These are phyloP conservation scores for Sapajus apella DNA, from an alignment of 2,113 vertebrate species.

Conservation along the genomic window DNA sequence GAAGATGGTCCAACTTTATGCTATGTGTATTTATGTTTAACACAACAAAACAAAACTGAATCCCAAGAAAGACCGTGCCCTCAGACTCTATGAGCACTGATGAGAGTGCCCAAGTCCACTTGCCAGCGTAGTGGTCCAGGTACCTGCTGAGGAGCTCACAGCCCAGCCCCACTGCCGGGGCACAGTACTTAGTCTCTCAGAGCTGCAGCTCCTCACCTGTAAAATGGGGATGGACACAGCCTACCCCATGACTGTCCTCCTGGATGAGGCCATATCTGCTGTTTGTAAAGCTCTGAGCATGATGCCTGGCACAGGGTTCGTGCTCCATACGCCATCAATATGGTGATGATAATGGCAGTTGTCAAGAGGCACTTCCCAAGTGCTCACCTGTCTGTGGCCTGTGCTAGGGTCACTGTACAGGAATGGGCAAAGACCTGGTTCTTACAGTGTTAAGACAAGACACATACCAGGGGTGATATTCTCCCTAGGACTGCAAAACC, in stretches of 20 bases:
- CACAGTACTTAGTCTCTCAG: background rate
- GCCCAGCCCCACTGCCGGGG: background rate
- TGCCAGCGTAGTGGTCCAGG: background rate
- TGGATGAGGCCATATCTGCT: background rate
- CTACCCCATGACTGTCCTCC: background rate
- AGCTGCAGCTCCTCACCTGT: background rate
- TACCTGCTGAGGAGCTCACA: background rate
- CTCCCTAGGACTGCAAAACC: background rate
- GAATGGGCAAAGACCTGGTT: background rate
- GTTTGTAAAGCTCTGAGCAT: fast-evolving
- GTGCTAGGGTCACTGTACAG: background rate
- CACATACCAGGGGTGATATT: background rate
- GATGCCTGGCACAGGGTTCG: too few species aligned
- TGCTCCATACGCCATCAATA: background rate
- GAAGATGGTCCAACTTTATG: background rate
- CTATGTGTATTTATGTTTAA: background rate
- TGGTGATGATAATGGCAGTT: background rate
- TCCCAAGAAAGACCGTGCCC: background rate
- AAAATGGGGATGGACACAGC: background rate
- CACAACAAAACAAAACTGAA: background rate
- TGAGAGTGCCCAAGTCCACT: background rate
- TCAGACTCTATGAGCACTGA: background rate
- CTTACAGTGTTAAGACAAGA: background rate
- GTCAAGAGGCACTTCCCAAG: background rate
- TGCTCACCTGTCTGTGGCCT: background rate